Evolutionary conservation across 1,140 invertebrate genomes (phyloP), one percentile per base, ranked within the genome.

Genomic region (Drosophila ercepeae): DNA sequence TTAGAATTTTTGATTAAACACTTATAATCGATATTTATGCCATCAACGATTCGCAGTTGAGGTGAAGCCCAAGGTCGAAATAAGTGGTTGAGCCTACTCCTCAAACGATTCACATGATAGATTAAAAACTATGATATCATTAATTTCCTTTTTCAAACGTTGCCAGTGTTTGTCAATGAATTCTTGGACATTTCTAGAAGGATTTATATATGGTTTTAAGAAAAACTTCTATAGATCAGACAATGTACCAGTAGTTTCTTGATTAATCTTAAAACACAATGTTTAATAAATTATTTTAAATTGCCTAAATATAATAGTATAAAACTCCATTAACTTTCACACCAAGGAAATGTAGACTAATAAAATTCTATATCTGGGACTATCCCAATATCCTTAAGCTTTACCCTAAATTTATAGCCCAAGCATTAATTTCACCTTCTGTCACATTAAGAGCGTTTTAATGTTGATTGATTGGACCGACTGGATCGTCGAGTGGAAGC

Each of bases 11-110:
- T 58, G 72, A 86, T 86, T 84, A 76, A 86, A 81, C 76, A 64
- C 59, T 76, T 86, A 84, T 86, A 76, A 81, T 81, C 82, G 68
- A 84, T 86, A 86, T 81, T 83, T 86, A 86, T 84, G 81, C 79
- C 72, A 86, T 50, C 72, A 69, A 61, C 72, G 81, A 76, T 64
- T 86, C 55, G 18, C 29, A 42, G 27, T 16, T 63, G 72, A 84
- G 79, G 81, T 86, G 67, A 84, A 13, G 52, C 19, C 48, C 76
- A 84, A 86, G 81, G 81, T 50, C 75, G 46, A 19, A 3, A 2
- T 6, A 42, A 44, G 19, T 64, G 58, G 57, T 36, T 74, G 14
- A 55, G 53, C 36, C 45, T 41, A 63, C 48, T 61, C 67, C 21
- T 23, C 29, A 23, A 39, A 11, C 18, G 2, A 54, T 32, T 32